phyloP scores from a whole-genome alignment of 2,888 invertebrate genomes.

The Agrochola lota region DNA sequence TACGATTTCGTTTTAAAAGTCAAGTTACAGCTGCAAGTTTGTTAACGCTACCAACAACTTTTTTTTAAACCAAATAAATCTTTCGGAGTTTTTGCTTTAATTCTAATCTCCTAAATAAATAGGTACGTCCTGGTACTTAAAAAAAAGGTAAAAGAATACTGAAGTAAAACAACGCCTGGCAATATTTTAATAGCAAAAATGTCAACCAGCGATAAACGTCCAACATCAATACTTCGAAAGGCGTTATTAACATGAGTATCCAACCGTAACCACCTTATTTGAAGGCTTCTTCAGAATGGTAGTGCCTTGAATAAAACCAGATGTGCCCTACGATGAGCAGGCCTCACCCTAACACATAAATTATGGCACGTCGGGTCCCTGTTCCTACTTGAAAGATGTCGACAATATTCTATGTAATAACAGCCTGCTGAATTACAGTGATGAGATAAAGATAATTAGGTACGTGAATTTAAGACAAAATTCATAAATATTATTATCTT shows the following conservation, averaged over 20 bases:
- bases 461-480: slow-evolving; percentile 55
- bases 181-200: slow-evolving; percentile 54
- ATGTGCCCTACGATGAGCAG: slow-evolving; percentile 75
- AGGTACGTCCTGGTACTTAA: background rate
- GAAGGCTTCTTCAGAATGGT: slow-evolving; percentile 49
- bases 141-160: background rate
- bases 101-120: background rate
- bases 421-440: slow-evolving; percentile 72
- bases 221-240: slow-evolving; percentile 21
- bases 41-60: slow-evolving; percentile 21
- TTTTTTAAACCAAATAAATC: slow-evolving; percentile 1
- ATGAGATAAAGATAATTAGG: slow-evolving; percentile 71
- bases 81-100: background rate
- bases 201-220: background rate
- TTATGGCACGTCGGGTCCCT: slow-evolving; percentile 82
- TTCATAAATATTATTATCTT: slow-evolving; percentile 40
- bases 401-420: slow-evolving; percentile 76
- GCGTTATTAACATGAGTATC: slow-evolving; percentile 44
- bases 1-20: slow-evolving; percentile 59
- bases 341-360: slow-evolving; percentile 78
- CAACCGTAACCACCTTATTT: slow-evolving; percentile 55
- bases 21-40: slow-evolving; percentile 38
- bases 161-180: slow-evolving; percentile 41
- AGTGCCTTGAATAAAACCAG: slow-evolving; percentile 79
- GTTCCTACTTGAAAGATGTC: slow-evolving; percentile 75